Evolutionary conservation across 2,888 invertebrate genomes (phyloP), one percentile per base, ranked within the genome.

Genomic region (Amblyjoppa proteus): DNA sequence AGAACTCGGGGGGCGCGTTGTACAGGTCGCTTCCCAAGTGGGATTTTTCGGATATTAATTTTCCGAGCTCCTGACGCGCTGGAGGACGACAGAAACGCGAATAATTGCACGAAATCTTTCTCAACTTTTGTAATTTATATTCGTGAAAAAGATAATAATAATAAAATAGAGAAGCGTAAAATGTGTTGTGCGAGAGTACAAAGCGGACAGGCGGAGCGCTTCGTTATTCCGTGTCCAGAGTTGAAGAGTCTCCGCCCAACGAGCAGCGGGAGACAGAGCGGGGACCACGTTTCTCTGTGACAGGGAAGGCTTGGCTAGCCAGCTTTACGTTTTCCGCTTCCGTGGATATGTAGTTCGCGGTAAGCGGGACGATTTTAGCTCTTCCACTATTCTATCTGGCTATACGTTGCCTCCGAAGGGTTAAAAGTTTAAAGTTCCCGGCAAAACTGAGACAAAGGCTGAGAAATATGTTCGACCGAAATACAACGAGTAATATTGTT

Each of bases 51-150:
- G 20, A 11, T 16, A 16, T 9, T 20, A 31, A 64, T 66, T 49
- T 28, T 51, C 49, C 64, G 38, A 7, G 38, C 45, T 16, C 16
- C 16, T 16, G 16, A 49, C 20, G 49, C 58, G 28, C 11, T 34
- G 20, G 45, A 20, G 45, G 45, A 31, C 56, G 58, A 74, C 20
- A 38, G 41, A 64, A 20, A 20, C 49, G 51, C 49, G 31, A 49
- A 31, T 75, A 75, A 75, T 51, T 64, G 49, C 49, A 51, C 64
- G 31, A 66, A 13, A 31, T 75, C 51, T 64, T 51, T 75, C 49
- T n/a, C 64, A 28, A 28, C 28, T 13, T 58, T 58, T 13, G 25
- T 20, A 28, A 28, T 58, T 58, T 11, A 58, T 58, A 28, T 58
- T 58, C 13, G 25, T 25, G 28, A 58, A 25, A 7, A 58, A 11